These are phyloP conservation scores for Aurelia aurita DNA, from an alignment of 30 jellyfish, hydroid and myxozoan species.

Conservation along the genomic window DNA sequence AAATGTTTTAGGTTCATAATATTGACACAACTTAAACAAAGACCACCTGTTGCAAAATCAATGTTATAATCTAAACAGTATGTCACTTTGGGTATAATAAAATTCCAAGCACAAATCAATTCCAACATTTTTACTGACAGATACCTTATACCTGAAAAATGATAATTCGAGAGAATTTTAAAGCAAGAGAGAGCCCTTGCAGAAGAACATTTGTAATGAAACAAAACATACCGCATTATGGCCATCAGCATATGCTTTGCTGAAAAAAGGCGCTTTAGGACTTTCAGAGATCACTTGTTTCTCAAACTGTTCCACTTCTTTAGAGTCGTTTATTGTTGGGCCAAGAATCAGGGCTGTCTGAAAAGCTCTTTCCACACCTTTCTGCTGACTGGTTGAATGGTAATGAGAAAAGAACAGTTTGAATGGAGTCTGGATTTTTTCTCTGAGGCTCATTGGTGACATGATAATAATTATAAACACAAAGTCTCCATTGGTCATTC, in stretches of 20 bases:
- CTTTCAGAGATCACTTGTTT: conserved; percentile 21
- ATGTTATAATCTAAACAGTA: background rate
- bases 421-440: conserved; percentile 38
- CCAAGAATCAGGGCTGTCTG: conserved; percentile 56
- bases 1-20: too few species aligned
- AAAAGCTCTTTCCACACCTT: conserved; percentile 39
- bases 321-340: conserved; percentile 24
- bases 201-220: too few species aligned
- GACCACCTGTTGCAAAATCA: background rate
- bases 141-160: too few species aligned
- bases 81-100: background rate
- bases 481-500: conserved; percentile 64
- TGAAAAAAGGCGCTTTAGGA: conserved; percentile 37
- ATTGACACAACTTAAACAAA: background rate
- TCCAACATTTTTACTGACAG: too few species aligned
- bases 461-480: conserved; percentile 49
- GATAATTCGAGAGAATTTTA: too few species aligned
- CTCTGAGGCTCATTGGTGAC: conserved; percentile 42
- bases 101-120: background rate
- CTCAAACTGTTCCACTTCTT: conserved; percentile 11
- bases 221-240: too few species aligned
- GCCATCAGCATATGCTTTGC: background rate
- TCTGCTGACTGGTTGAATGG: conserved; percentile 2
- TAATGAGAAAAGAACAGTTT: conserved; percentile 57
- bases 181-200: too few species aligned